Percentiles rank a stretch among this genome's conserved stretches.
Conservation (phyloP, 2,113 vertebrate genomes). For the Paradoxurus hermaphroditus region DNA sequence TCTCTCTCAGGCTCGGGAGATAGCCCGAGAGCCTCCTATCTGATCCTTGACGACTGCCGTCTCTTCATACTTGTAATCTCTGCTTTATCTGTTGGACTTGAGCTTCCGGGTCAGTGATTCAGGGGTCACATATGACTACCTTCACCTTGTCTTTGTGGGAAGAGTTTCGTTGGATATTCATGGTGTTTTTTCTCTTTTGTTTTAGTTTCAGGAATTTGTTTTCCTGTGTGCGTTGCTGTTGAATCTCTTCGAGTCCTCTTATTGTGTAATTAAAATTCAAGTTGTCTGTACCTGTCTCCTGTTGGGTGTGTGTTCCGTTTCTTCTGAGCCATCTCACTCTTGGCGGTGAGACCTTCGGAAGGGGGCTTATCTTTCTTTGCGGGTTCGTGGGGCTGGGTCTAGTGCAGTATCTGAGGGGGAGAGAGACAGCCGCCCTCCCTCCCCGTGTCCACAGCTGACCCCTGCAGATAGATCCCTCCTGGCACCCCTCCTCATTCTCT, state of each 20-base stretch:
- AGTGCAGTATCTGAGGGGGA: not conserved
- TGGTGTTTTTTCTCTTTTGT: not conserved
- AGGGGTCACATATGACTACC: accelerated
- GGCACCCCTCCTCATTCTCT: accelerated
- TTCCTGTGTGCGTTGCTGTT: not conserved
- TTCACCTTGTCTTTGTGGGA: not conserved
- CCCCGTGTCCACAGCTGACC: accelerated
- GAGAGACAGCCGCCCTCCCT: not conserved
- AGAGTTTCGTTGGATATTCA: not conserved
- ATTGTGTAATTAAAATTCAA: not conserved
- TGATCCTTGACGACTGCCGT: too few species aligned
- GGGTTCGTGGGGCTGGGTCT: not conserved
- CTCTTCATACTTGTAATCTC: not conserved
- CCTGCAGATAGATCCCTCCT: not conserved
- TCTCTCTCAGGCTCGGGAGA: accelerated
- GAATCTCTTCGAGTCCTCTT: not conserved
- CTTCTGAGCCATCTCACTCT: not conserved
- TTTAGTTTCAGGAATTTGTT: not conserved
- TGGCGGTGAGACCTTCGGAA: not conserved
- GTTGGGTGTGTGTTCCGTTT: not conserved
- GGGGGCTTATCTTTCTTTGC: not conserved
- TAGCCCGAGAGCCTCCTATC: not conserved
- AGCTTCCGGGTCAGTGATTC: not conserved
- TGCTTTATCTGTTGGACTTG: not conserved
- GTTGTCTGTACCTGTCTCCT: not conserved